These are phyloP conservation scores for Pseudochirops corinnae DNA, from an alignment of 2,797 vertebrate genomes.

Conservation along the genomic window DNA sequence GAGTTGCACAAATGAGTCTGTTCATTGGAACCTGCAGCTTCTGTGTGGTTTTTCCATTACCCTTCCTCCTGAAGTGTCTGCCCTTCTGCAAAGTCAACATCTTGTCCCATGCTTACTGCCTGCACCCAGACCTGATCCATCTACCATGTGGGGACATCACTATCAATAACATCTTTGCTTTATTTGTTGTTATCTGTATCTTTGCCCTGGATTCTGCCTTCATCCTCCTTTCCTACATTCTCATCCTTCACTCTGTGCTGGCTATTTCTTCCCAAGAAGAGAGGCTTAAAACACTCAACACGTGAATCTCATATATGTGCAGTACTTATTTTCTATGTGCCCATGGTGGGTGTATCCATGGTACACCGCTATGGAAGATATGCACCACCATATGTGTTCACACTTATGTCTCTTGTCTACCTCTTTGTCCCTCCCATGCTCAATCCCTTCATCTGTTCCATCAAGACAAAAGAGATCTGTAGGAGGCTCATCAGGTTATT, in stretches of 20 bases:
- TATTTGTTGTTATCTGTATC: conserved; percentile 65
- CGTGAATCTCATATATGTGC: conserved; percentile 53
- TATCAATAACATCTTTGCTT: conserved; percentile 60
- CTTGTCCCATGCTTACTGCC: conserved; percentile 71
- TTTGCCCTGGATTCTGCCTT: conserved; percentile 57
- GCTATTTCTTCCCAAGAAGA: conserved; percentile 58
- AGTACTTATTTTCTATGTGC: conserved; percentile 37
- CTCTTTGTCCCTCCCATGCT: conserved; percentile 73
- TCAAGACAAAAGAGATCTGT: conserved; percentile 75
- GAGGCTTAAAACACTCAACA: conserved; percentile 59
- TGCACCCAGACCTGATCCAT: conserved; percentile 66
- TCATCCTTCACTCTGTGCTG: conserved; percentile 56
- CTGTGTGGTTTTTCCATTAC: conserved; percentile 71
- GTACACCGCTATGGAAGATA: conserved; percentile 63
- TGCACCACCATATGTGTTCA: conserved; percentile 61
- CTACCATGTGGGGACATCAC: conserved; percentile 69
- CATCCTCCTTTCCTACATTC: conserved; percentile 60
- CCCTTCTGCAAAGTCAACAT: conserved; percentile 64
- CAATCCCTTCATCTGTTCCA: conserved; percentile 73
- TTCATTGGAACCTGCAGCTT: conserved; percentile 58
- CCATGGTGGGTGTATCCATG: conserved; percentile 70
- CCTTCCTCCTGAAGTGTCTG: conserved; percentile 73
- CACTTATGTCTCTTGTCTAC: conserved; percentile 67
- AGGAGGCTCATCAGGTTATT: conserved; percentile 67
- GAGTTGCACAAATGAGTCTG: conserved; percentile 57